Evolutionary conservation across 2,113 vertebrate genomes (phyloP).

Genomic region (Crotalus helleri): DNA sequence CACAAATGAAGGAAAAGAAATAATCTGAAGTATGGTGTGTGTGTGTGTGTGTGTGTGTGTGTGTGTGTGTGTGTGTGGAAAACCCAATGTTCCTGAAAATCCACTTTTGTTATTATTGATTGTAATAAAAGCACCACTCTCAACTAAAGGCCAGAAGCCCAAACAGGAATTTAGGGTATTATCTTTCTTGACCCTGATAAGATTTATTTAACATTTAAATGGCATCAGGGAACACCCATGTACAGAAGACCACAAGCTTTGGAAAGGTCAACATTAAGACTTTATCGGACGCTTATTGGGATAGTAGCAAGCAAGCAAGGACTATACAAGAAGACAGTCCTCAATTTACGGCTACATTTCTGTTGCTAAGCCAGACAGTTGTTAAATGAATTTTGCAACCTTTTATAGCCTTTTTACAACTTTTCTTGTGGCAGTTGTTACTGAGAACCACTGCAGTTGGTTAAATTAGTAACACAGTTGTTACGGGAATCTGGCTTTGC

Average conservation of each 20-base stretch:
- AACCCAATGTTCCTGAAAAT: background rate
- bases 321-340: background rate
- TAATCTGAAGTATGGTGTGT: no score
- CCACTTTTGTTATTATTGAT: background rate
- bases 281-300: background rate
- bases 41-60: no score
- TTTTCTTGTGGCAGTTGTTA: no score
- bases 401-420: no score
- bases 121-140: background rate
- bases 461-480: no score
- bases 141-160: background rate
- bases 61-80: no score
- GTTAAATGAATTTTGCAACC: no score
- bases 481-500: no score
- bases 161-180: background rate
- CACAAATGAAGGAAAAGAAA: background rate
- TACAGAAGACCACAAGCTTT: background rate
- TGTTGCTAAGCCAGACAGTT: no score
- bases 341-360: no score
- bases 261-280: background rate
- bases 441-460: no score
- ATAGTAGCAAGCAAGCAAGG: background rate
- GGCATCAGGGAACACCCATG: background rate
- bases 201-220: constrained; percentile 20
- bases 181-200: background rate